Evolutionary conservation across 1,140 invertebrate species (phyloP), one percentile per base, ranked within the genome.

Genomic region (Sminthurinus signatus): DNA sequence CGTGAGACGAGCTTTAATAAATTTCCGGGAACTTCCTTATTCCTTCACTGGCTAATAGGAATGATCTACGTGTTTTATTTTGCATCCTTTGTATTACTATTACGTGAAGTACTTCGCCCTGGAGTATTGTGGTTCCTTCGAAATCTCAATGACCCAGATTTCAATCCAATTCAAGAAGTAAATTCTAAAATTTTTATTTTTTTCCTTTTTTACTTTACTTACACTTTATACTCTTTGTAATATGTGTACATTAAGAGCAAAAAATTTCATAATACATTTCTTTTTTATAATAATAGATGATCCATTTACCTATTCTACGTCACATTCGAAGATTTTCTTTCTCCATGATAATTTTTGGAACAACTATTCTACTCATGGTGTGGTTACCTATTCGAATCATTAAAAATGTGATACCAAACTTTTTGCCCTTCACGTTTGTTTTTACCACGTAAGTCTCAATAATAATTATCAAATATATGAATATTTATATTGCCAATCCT

Each of bases 11-110:
- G 88, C 64, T 95, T 98, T 69, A 84, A 86, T 67, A 81, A 86
- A 0, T 88, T 92, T 0, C 96, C 96, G 0, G 93, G 93, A 44
- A 97, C 95, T 0, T 95, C 91, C 0, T 92, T 98, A 82, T 99
- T 99, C 74, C 88, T 98, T 55, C 96, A 99, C 77, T 99, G 96
- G 96, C 82, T 98, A 12, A 89, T 96, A n/a, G 96, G 96, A 57
- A 98, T 98, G 93, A 87, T 99, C 1, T 99, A 97, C 77, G 93
- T 99, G 17, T 99, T 99, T 77, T 99, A 99, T 78, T 98, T 98
- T 75, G 96, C 96, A 10, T 97, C 94, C 0, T 98, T 98, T 75
- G 92, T 98, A 39, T 80, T 98, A 0, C 78, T 98, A 1, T 76
- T 98, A 2, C 80, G 96, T 50, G 96, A 99, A 79, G 91, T 98